Percentiles rank a stretch among this genome's conserved stretches.
Conservation (phyloP, 2,888 invertebrate genomes). For the Lysandra bellargus region DNA sequence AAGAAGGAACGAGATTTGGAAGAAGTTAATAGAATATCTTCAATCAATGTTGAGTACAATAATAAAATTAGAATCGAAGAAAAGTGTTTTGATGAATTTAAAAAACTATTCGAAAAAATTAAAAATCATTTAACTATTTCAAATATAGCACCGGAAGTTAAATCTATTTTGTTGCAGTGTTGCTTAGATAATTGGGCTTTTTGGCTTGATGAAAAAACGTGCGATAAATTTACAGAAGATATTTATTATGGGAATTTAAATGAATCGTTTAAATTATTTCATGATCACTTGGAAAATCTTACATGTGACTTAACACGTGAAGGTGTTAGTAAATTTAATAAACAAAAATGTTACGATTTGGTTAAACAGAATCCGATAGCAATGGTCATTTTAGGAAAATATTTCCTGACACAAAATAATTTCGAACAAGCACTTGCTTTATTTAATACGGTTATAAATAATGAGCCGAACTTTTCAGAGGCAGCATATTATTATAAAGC, state of each 20-base stretch:
- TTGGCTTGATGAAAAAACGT: conserved; percentile 29
- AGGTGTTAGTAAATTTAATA: conserved; percentile 11
- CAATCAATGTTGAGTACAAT: conserved; percentile 24
- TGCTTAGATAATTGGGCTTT: conserved; percentile 34
- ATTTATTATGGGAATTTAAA: conserved; percentile 6
- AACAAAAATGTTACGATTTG: conserved; percentile 26
- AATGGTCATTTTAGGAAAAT: conserved; percentile 30
- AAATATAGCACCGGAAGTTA: conserved; percentile 17
- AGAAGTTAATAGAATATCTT: conserved; percentile 29
- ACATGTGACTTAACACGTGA: neutral
- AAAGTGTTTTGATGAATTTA: conserved; percentile 28
- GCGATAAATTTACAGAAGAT: neutral
- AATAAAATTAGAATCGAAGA: conserved; percentile 29
- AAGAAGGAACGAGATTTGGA: conserved; percentile 31
- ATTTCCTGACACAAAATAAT: conserved; percentile 28
- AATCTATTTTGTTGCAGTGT: conserved; percentile 31
- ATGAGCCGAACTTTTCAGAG: conserved; percentile 27
- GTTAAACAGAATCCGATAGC: conserved; percentile 27
- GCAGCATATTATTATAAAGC: conserved; percentile 33
- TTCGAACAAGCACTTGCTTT: conserved; percentile 16
- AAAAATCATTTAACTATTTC: conserved; percentile 18
- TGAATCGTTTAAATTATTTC: conserved; percentile 15
- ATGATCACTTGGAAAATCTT: conserved; percentile 9
- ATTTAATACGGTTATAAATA: conserved; percentile 29
- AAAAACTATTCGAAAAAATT: conserved; percentile 23